phyloP scores from a whole-genome alignment of 2,113 vertebrate species.

The Apodemus sylvaticus region DNA sequence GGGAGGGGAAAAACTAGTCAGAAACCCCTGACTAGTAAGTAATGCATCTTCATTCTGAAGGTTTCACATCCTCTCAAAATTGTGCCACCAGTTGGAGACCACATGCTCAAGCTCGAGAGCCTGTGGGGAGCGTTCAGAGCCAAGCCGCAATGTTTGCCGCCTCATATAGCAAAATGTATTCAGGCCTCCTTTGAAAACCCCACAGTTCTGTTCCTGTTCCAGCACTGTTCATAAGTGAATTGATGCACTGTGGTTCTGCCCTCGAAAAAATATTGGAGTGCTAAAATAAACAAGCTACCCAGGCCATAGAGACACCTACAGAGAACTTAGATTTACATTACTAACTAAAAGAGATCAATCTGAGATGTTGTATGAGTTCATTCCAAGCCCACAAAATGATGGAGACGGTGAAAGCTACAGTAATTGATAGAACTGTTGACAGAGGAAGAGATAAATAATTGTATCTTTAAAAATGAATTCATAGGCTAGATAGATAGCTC shows the following conservation, averaged over 20 bases:
- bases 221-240: background rate
- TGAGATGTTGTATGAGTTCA: background rate
- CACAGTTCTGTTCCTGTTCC: too few relatives aligned
- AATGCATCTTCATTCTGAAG: background rate
- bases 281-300: background rate
- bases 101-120: background rate
- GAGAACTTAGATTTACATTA: background rate
- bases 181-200: background rate
- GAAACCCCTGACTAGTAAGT: background rate
- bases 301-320: background rate
- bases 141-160: background rate
- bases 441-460: background rate
- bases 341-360: background rate
- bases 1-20: background rate
- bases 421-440: too few relatives aligned
- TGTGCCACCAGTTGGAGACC: background rate
- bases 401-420: background rate
- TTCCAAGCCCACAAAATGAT: background rate
- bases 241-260: background rate
- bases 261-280: background rate
- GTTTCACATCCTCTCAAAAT: background rate
- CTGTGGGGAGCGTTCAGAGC: background rate
- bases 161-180: background rate
- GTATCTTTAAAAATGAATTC: background rate
- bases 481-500: too few relatives aligned